A percentile compares a stretch with the other conserved stretches of the same genome.
These are phyloP conservation scores for Diadophis punctatus DNA, from an alignment of 2,113 vertebrate species.

Conservation along the genomic window DNA sequence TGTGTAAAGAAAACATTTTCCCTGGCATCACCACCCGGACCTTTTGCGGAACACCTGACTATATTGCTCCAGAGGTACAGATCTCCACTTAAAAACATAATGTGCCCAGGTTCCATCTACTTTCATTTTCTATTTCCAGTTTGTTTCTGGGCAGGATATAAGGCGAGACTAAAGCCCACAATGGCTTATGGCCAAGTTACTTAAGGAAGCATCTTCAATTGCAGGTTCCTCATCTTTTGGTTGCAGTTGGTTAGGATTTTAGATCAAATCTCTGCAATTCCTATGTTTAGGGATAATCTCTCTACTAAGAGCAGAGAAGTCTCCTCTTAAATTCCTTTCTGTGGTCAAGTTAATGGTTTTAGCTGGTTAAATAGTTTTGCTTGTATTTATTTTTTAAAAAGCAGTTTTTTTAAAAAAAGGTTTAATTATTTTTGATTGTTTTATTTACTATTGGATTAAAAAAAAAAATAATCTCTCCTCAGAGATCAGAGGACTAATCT, in stretches of 20 bases:
- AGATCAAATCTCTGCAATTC: neutral
- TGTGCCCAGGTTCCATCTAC: neutral
- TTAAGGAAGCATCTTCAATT: neutral
- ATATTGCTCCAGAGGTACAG: conserved; percentile 87
- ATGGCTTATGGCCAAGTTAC: neutral
- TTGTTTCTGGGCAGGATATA: neutral
- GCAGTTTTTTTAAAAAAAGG: neutral
- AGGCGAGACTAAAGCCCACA: neutral
- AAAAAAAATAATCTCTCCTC: neutral
- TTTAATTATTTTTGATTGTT: neutral
- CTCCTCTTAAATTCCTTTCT: neutral
- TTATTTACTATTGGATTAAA: neutral
- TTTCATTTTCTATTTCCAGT: neutral
- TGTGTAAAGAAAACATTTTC: conserved; percentile 88
- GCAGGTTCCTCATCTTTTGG: neutral
- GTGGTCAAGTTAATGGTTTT: neutral
- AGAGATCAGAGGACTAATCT: neutral
- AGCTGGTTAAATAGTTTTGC: neutral
- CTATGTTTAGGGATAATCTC: neutral
- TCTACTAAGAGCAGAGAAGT: neutral
- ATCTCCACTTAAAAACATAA: neutral
- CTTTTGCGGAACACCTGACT: conserved; percentile 90
- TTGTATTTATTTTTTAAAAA: neutral
- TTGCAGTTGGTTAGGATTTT: neutral
- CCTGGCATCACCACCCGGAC: conserved; percentile 81